Percentiles rank a stretch among this genome's conserved stretches.
Evolutionary conservation across 2,888 invertebrate species (phyloP).

Genomic region (Tipula lateralis): DNA sequence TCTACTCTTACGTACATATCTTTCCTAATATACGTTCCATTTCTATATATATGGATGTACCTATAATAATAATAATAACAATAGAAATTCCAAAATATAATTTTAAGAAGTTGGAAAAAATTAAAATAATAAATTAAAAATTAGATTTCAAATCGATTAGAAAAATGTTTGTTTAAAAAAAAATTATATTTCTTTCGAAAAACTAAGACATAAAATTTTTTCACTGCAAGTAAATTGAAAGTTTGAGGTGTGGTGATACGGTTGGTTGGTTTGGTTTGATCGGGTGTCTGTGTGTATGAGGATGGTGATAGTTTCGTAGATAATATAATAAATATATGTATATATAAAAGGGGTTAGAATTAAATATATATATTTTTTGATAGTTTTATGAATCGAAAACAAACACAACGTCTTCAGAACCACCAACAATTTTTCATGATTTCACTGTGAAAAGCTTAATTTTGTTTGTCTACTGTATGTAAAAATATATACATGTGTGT

Average conservation of each 20-base stretch:
- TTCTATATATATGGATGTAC: too few relatives aligned
- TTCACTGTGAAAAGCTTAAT: background rate
- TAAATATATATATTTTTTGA: background rate
- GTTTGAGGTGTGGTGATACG: constrained; percentile 24
- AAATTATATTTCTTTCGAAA: background rate
- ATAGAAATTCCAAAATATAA: background rate
- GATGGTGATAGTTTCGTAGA: background rate
- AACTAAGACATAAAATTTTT: background rate
- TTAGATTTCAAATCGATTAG: constrained; percentile 24
- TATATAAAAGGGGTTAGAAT: constrained; percentile 2
- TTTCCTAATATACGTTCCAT: constrained; percentile 6
- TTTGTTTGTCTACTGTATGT: background rate
- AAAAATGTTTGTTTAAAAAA: background rate
- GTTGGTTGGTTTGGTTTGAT: background rate
- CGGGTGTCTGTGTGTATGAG: background rate
- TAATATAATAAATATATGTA: background rate
- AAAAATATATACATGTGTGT: too few relatives aligned
- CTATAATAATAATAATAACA: too few relatives aligned
- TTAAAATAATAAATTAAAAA: constrained; percentile 21
- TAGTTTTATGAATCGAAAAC: background rate
- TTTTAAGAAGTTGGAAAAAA: background rate
- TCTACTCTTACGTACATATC: background rate
- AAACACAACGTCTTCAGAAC: background rate
- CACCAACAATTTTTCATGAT: background rate
- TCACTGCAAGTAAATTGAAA: background rate